Evolutionary conservation across 2,797 vertebrate species (phyloP).

Genomic region (Tragopan temminckii): DNA sequence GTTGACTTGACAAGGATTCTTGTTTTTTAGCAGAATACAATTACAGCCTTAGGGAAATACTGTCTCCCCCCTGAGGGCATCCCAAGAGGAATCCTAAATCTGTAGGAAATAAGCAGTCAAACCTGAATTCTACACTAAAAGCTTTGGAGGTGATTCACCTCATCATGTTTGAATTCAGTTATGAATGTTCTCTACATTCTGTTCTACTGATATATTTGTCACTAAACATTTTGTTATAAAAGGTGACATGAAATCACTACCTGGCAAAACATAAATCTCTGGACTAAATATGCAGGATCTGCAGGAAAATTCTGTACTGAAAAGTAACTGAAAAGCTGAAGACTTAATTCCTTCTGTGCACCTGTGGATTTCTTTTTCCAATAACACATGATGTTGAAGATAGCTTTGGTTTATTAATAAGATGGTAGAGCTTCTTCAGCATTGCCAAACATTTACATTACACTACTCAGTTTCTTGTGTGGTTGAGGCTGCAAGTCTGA

Average conservation of each 20-base stretch:
- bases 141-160: accelerated
- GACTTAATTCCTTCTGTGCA: not conserved
- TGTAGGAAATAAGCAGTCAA: constrained; percentile 26
- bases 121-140: not conserved
- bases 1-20: constrained; percentile 40
- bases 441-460: not conserved
- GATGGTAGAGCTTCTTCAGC: not conserved
- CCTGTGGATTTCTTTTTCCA: not conserved
- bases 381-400: accelerated
- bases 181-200: not conserved
- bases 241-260: not conserved
- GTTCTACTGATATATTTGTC: not conserved
- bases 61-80: not conserved
- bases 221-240: not conserved
- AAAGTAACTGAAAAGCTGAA: not conserved
- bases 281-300: not conserved
- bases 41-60: constrained; percentile 4
- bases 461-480: not conserved
- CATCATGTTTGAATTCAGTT: not conserved
- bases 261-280: not conserved
- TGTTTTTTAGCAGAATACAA: constrained; percentile 6
- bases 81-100: not conserved
- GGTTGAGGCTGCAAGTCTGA: not conserved
- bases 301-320: not conserved
- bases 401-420: not conserved